Evolutionary conservation across 2,113 vertebrate genomes (phyloP), one percentile per base, ranked within the genome.

Genomic region (Mesoclemmys tuberculata): DNA sequence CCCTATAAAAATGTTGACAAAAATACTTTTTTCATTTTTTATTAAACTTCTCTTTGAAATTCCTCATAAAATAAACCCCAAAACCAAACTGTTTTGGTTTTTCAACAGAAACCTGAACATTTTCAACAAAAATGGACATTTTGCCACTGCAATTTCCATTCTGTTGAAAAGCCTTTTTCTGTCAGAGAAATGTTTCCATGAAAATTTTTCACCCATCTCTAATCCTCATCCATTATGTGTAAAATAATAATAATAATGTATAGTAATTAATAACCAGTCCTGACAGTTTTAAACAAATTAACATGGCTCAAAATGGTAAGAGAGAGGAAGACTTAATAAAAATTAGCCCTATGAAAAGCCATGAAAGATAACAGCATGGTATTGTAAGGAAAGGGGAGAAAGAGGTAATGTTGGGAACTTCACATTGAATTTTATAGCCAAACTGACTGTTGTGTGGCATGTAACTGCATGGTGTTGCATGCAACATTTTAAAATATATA

Each of bases 291-390:
- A 90, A 92, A 89, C 44, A 90, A 92, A 55, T 0, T 93, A 95
- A 87, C 31, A 84, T 11, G 85, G 96, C 64, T 16, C 88, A 93
- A 93, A 96, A 86, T 81, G 79, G 64, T 71, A 84, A 87, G 85
- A n/a, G 49, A 87, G 61, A 92, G 52, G 8, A 93, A 56, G 87
- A 94, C 89, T 88, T 92, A 31, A 52, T 95, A 85, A 87, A 90
- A 27, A 41, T 77, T 95, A 92, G 77, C 84, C 41, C 74, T 94
- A 35, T 71, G 24, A 84, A 88, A 38, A 89, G 82, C 24, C 85
- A 48, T 31, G 74, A 11, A 71, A 92, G 90, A 88, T 9, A 6
- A 3, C 16, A 41, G 26, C 1, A 3, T 55, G 16, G 38, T 56
- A 31, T 10, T 2, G 61, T 5, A 51, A 35, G 83, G 56, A 89